A percentile compares a stretch with the other conserved stretches of the same genome.
Evolutionary conservation across 2,113 vertebrate genomes (phyloP).

Genomic region (Henicopernis longicauda): DNA sequence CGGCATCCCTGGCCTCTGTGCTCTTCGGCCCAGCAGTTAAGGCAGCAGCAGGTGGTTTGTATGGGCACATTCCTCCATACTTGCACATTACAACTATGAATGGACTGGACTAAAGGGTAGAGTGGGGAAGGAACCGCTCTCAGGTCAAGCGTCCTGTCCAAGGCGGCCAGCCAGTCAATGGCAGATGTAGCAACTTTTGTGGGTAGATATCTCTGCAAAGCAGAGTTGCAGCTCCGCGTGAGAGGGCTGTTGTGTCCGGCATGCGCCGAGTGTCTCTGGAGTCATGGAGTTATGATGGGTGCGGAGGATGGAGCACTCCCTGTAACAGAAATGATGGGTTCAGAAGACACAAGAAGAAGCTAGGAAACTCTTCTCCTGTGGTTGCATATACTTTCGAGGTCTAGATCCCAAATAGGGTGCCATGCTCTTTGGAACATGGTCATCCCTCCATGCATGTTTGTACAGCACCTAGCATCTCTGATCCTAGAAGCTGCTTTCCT

Average conservation of each 20-base stretch:
- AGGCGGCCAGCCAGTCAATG: neutral
- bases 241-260: neutral
- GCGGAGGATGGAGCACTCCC: neutral
- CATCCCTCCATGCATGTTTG: neutral
- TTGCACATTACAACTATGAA: neutral
- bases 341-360: neutral
- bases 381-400: neutral
- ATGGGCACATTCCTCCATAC: neutral
- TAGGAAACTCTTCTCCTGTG: neutral
- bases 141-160: neutral
- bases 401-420: neutral
- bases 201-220: neutral
- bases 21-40: neutral
- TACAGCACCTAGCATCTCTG: neutral
- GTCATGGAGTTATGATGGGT: fast-evolving
- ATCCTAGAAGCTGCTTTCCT: neutral
- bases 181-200: neutral
- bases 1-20: too few relatives aligned
- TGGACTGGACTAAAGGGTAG: neutral
- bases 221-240: neutral
- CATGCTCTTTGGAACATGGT: neutral
- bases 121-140: neutral
- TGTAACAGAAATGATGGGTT: neutral
- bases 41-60: neutral
- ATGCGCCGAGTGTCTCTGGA: neutral